Evolutionary conservation across 2,888 invertebrate species (phyloP).

Genomic region (Platypus cylindrus): DNA sequence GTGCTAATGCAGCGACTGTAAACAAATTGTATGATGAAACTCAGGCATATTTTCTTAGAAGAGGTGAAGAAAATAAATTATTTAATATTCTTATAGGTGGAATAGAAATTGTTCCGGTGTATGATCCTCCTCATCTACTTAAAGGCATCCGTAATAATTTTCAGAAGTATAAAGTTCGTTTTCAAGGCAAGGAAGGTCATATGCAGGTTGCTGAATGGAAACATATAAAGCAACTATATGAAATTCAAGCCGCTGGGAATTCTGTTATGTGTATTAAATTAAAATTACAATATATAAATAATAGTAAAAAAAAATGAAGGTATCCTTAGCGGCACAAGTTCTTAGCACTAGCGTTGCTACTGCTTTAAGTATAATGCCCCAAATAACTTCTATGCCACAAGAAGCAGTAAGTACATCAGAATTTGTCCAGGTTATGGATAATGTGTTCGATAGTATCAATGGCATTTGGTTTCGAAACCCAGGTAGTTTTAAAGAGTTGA

Average conservation of each 20-base stretch:
- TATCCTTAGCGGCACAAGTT: constrained; percentile 9
- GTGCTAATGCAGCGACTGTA: background rate
- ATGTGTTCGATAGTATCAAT: constrained; percentile 10
- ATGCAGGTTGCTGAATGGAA: constrained; percentile 3
- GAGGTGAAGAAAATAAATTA: constrained; percentile 1
- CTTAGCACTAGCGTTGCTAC: constrained; percentile 8
- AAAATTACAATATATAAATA: constrained; percentile 4
- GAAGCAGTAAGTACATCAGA: constrained; percentile 7
- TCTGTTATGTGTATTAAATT: constrained; percentile 8
- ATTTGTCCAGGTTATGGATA: constrained; percentile 10
- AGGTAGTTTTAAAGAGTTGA: background rate
- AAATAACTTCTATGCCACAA: background rate
- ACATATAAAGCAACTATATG: constrained; percentile 5
- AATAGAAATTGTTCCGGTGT: constrained; percentile 6
- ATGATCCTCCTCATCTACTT: constrained; percentile 8
- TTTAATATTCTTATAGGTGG: constrained; percentile 4
- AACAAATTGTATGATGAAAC: constrained; percentile 4
- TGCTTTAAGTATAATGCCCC: constrained; percentile 4
- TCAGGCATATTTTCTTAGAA: background rate
- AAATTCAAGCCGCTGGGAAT: constrained; percentile 6
- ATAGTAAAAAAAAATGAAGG: constrained; percentile 12
- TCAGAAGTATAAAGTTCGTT: constrained; percentile 1
- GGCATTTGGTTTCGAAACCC: constrained; percentile 1
- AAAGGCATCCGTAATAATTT: constrained; percentile 7
- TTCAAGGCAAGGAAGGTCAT: background rate